Evolutionary conservation across 2,113 vertebrate species (phyloP), one percentile per base, ranked within the genome.

Genomic region (Cyanoderma ruficeps): DNA sequence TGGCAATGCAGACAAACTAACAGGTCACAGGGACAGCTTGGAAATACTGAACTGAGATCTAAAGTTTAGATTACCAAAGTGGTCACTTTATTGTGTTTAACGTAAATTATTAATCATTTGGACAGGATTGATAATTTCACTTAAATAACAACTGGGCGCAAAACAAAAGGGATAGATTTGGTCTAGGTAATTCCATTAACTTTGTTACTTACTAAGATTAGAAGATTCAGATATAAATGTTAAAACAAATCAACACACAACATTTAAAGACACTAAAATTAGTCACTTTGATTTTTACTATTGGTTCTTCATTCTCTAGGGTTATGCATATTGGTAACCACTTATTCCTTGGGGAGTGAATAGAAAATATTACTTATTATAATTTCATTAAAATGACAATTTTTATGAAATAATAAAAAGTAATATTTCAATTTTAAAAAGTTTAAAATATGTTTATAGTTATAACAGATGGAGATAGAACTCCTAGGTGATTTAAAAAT

Each of bases 1-100:
- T 97, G 96, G 95, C 96, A 97, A 93, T 97, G 76, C 80, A 96
- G 92, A 83, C 96, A 96, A 96, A 60, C 80, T 67, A 95, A 96
- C 86, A 92, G 90, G 86, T 93, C 86, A 77, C 35, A 70, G n/a
- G 49, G n/a, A 50, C 49, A 44, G 18, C 46, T 35, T 76, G 33
- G 81, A 92, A 86, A 50, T 33, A 5, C 42, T 49, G 56, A 86
- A 47, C 23, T 69, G 23, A 71, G 21, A 28, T 39, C 39, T 35
- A 3, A 89, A 71, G 12, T 64, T 94, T 64, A 60, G 14, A 31
- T 75, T 68, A 44, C 23, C 31, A 21, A 81, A 55, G 33, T 47
- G 8, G 23, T 71, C 2, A 23, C 89, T 89, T 84, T 63, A 61
- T 63, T 81, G 35, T 70, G 33, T 42, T 63, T 78, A 39, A 37